These are phyloP conservation scores for Gobius niger DNA, from an alignment of 2,113 vertebrate species.

Conservation along the genomic window DNA sequence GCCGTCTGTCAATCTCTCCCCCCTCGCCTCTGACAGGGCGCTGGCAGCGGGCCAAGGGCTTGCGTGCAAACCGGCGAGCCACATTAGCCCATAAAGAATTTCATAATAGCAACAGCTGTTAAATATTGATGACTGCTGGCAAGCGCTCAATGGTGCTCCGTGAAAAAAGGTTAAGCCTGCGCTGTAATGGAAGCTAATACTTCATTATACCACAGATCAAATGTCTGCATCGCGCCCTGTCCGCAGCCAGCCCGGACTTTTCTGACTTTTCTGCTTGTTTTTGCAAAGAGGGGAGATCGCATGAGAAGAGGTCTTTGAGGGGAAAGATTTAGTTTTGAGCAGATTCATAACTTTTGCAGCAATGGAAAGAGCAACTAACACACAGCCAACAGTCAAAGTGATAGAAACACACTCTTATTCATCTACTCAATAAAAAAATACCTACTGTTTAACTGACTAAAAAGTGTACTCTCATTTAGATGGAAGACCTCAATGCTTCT, in stretches of 20 bases:
- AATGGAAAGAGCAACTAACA: neutral
- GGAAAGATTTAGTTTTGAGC: neutral
- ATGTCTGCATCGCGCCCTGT: constrained; percentile 73
- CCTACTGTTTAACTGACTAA: neutral
- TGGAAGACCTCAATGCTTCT: too few species aligned
- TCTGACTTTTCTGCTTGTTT: constrained; percentile 60
- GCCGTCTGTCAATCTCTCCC: constrained; percentile 86
- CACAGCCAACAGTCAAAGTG: neutral
- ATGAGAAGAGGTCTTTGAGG: constrained; percentile 35
- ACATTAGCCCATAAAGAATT: constrained; percentile 90
- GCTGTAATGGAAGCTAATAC: constrained; percentile 90
- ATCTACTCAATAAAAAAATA: too few species aligned
- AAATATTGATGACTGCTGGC: constrained; percentile 97
- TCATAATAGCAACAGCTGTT: constrained; percentile 98
- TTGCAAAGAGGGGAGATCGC: constrained; percentile 47
- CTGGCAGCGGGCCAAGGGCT: constrained; percentile 85
- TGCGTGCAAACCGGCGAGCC: constrained; percentile 91
- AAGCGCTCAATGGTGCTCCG: constrained; percentile 80
- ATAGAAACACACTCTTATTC: too few species aligned
- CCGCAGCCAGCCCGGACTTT: constrained; percentile 30
- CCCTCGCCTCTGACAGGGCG: constrained; percentile 82
- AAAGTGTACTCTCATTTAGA: too few species aligned
- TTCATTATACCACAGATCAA: constrained; percentile 85
- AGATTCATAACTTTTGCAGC: neutral
- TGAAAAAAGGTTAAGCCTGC: constrained; percentile 84